These are phyloP conservation scores for Bimastos eiseni DNA, from an alignment of 2,888 invertebrate genomes.

Conservation along the genomic window DNA sequence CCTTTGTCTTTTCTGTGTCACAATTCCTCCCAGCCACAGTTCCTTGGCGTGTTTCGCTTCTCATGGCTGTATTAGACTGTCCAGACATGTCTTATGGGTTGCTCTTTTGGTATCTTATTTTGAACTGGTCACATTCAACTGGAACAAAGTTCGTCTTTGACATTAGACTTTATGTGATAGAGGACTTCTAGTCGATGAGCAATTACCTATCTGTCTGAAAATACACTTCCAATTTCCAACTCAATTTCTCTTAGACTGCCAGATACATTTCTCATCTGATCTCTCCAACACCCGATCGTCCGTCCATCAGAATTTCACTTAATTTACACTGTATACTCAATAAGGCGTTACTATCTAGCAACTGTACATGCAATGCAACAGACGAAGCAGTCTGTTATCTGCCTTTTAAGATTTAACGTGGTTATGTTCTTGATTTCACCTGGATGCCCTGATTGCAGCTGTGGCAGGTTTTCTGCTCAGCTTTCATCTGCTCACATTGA, in stretches of 20 bases:
- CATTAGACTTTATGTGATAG: neutral
- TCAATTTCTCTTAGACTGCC: neutral
- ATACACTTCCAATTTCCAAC: neutral
- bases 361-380: neutral
- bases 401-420: neutral
- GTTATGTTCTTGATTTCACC: neutral
- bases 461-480: neutral
- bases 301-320: neutral
- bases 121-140: neutral
- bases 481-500: neutral
- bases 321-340: neutral
- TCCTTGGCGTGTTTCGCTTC: neutral
- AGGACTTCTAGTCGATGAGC: neutral
- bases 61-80: neutral
- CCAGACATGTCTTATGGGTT: neutral
- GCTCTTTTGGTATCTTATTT: neutral
- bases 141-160: too few relatives aligned
- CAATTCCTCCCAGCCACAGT: neutral
- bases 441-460: neutral
- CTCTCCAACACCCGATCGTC: neutral
- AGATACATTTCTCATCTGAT: neutral
- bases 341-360: neutral
- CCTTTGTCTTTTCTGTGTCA: neutral
- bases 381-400: neutral
- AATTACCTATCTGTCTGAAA: neutral